Evolutionary conservation across 92 coral and sea anemone genomes (phyloP).

Genomic region (Palythoa heliodiscus): DNA sequence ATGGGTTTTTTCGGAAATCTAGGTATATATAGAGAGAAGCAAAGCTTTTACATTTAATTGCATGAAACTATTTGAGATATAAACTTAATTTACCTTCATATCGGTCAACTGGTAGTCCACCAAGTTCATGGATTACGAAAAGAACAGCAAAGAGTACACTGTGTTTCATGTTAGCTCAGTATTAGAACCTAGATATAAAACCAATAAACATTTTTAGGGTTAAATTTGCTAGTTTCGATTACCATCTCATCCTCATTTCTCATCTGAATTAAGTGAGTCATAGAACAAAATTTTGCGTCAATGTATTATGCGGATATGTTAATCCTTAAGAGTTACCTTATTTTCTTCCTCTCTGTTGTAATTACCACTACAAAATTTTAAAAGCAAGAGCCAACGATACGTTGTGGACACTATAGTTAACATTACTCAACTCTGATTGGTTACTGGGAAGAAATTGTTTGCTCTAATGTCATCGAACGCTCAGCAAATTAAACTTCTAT

Average conservation of each 20-base stretch:
- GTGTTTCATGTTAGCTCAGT: constrained; percentile 12
- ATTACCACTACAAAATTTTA: not conserved
- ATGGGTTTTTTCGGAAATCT: not conserved
- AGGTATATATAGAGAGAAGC: not conserved
- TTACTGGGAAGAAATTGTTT: not conserved
- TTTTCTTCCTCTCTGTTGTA: not conserved
- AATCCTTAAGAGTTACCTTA: constrained; percentile 6
- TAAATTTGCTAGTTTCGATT: not conserved
- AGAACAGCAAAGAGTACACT: constrained; percentile 20
- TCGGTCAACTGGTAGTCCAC: constrained; percentile 11
- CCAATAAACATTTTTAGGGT: constrained; percentile 3
- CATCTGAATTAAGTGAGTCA: not conserved
- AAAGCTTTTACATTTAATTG: not conserved
- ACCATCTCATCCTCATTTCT: not conserved
- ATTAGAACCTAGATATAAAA: constrained; percentile 10
- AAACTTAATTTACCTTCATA: constrained; percentile 4
- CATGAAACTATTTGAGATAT: not conserved
- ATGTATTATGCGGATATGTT: not conserved
- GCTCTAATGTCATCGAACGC: constrained; percentile 23
- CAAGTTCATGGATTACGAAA: not conserved
- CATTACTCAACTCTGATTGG: constrained; percentile 20
- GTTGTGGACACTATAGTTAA: constrained; percentile 28
- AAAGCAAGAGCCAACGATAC: not conserved
- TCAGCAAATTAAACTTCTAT: constrained; percentile 30
- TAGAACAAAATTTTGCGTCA: not conserved